These are phyloP conservation scores for Penelope pileata DNA, from an alignment of 2,113 vertebrate species.

Conservation along the genomic window DNA sequence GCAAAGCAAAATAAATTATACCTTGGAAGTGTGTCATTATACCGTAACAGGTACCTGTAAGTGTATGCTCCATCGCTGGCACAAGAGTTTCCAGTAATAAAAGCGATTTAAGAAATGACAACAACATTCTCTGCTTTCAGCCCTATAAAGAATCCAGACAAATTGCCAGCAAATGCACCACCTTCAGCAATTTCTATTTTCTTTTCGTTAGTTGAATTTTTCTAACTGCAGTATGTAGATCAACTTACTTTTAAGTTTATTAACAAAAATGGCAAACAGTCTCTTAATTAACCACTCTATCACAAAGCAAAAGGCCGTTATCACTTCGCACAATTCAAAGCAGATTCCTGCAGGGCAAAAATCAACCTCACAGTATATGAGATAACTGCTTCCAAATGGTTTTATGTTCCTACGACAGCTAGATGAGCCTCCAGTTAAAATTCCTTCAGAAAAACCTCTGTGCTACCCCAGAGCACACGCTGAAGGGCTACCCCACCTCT, in stretches of 20 bases:
- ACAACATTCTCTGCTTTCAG: neutral
- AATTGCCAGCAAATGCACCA: neutral
- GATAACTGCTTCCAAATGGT: neutral
- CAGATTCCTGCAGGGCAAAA: neutral
- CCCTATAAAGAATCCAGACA: neutral
- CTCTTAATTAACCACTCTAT: neutral
- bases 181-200: neutral
- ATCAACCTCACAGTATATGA: neutral
- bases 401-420: neutral
- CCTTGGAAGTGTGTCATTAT: neutral
- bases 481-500: neutral
- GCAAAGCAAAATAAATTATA: neutral
- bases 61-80: neutral
- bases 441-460: neutral
- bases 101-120: neutral
- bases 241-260: neutral
- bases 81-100: neutral
- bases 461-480: neutral
- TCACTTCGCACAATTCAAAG: neutral
- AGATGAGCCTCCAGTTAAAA: neutral
- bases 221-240: neutral
- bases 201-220: neutral
- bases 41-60: neutral
- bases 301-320: neutral
- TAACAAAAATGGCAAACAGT: neutral